phyloP scores from a whole-genome alignment of 1,140 invertebrate species.

The Cyphomyrmex costatus region DNA sequence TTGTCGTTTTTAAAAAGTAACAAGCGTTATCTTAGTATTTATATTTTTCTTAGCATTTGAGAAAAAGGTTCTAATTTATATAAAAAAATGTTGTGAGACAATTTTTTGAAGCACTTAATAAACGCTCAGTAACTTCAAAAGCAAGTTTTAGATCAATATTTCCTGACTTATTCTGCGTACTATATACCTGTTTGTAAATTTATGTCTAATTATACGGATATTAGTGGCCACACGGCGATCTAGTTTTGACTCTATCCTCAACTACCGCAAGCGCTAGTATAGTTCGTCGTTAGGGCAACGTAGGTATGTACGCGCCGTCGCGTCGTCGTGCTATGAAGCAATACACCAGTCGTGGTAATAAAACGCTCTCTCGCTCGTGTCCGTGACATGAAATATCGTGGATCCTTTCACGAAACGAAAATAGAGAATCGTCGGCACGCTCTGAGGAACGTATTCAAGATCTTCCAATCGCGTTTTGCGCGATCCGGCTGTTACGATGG shows the following conservation, averaged over 20 bases:
- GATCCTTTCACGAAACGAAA: constrained; percentile 65
- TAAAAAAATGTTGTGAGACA: no score
- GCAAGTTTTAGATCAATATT: not conserved
- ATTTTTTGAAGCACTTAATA: no score
- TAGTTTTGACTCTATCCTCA: constrained; percentile 15
- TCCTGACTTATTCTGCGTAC: not conserved
- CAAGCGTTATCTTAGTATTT: no score
- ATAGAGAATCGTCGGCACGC: constrained; percentile 44
- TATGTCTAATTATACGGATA: constrained; percentile 38
- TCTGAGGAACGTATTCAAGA: constrained; percentile 43
- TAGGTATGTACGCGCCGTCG: constrained; percentile 10
- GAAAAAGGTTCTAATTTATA: no score
- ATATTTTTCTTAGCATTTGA: no score
- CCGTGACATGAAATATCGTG: constrained; percentile 63
- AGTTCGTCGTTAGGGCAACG: constrained; percentile 31
- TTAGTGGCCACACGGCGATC: constrained; percentile 9
- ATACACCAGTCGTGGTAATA: constrained; percentile 45
- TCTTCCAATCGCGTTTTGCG: constrained; percentile 36
- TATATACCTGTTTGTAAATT: not conserved
- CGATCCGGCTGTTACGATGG: constrained; percentile 15
- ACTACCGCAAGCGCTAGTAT: constrained; percentile 6
- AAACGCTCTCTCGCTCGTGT: constrained; percentile 61
- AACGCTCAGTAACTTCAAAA: not conserved
- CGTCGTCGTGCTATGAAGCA: constrained; percentile 40
- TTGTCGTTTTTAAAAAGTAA: no score